Base-by-base conservation (phyloP, 2,113 vertebrate genomes). In the Lampris incognitus region DNA sequence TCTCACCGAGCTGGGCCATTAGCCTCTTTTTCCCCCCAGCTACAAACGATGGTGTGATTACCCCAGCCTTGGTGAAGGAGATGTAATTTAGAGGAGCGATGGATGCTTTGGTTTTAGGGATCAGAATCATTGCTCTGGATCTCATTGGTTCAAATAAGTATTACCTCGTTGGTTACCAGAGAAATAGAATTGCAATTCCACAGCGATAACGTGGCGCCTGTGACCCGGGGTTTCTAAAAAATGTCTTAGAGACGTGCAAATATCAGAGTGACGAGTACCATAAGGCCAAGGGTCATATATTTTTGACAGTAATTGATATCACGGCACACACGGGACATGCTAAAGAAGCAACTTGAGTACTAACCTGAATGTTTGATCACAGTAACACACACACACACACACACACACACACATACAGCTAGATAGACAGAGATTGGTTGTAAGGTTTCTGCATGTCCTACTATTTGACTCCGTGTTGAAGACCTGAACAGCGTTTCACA, bases 131-230 rank as follows among this genome's bases (percentile, higher is more conserved):
- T 62, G 59, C 11, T 2, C 4, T 24, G 54, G 24, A n/a, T 56
- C 13, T n/a, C 4, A 56, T 7, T 57, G 55, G 60, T 41, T 24
- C 24, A 0, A 24, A 24, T 24, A 41, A 63, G 42, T 10, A 63
- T 46, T 46, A 48, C 60, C 2, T 7, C 1, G 39, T 24, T 42
- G 41, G 40, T 62, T 62, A 44, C 60, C 59, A 63, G n/a, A 63
- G 60, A 63, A 46, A 61, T 61, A 61, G 59, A 42, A 11, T 24
- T 63, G 60, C n/a, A 44, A 44, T 46, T 63, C 60, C 40, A 46
- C 9, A 42, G 60, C 10, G 60, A 13, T 36, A 63, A 46, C 60
- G 46, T 1, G 3, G 58, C 9, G 8, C 2, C 46, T 11, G 40
- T 13, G 41, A 24, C 5, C 11, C 46, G 11, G 42, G 42, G 24